A percentile compares a stretch with the other conserved stretches of the same genome.
These are phyloP conservation scores for Eupsittula cactorum DNA, from an alignment of 2,113 vertebrate species.

Conservation along the genomic window DNA sequence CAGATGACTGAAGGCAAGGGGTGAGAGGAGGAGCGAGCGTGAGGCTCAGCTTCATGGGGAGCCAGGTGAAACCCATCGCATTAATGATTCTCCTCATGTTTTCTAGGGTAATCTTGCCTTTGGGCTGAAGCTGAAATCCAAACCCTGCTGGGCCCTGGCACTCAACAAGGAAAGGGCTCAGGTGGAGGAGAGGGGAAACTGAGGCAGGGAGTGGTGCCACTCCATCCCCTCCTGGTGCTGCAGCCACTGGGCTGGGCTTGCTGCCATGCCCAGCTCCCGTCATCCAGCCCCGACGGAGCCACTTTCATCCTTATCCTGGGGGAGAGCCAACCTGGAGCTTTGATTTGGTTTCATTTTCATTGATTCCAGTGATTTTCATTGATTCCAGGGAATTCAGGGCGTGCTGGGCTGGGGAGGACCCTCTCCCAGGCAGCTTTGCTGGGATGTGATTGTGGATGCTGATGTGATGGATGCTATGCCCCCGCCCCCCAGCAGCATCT, in stretches of 20 bases:
- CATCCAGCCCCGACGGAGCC: not conserved
- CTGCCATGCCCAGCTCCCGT: not conserved
- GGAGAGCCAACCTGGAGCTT: not conserved
- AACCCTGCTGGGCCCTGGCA: not conserved
- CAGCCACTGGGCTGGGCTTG: not conserved
- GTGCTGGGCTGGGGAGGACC: not conserved
- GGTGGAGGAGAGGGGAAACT: conserved; percentile 4
- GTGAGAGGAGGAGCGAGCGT: not conserved
- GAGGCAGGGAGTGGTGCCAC: not conserved
- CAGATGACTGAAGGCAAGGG: conserved; percentile 23
- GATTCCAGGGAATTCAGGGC: rapidly evolving
- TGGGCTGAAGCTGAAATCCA: not conserved
- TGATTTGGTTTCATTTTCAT: not conserved
- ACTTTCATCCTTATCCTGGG: not conserved
- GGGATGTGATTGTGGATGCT: not conserved
- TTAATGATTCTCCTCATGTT: not conserved
- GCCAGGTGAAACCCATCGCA: not conserved
- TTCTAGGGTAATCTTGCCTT: not conserved
- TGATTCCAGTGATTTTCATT: not conserved
- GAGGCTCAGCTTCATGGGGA: not conserved
- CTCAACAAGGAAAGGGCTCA: not conserved
- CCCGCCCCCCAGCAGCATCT: not conserved
- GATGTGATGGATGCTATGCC: not conserved
- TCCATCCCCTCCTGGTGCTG: not conserved
- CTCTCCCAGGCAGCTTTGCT: not conserved